These are phyloP conservation scores for Galerucella pusilla DNA, from an alignment of 2,888 invertebrate species.

Conservation along the genomic window DNA sequence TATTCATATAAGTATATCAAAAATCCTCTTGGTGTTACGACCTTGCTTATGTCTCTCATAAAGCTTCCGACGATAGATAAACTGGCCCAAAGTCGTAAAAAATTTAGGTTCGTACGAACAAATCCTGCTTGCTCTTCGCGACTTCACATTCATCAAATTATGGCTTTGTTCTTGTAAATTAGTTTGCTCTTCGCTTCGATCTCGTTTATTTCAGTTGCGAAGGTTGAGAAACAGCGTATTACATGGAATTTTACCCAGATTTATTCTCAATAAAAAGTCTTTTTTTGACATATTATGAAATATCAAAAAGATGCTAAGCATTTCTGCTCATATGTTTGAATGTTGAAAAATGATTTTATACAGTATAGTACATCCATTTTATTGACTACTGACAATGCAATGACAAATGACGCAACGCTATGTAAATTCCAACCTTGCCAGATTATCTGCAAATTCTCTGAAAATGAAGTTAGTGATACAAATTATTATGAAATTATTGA, in stretches of 20 bases:
- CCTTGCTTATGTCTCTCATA: constrained; percentile 6
- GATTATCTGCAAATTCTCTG: too few species aligned
- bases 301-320: neutral
- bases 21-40: neutral
- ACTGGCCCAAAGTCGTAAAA: constrained; percentile 11
- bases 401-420: too few species aligned
- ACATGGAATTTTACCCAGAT: constrained; percentile 18
- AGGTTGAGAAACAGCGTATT: constrained; percentile 17
- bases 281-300: constrained; percentile 18
- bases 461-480: too few species aligned
- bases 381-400: too few species aligned
- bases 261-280: constrained; percentile 23
- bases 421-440: too few species aligned
- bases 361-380: too few species aligned
- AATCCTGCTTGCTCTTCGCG: constrained; percentile 19
- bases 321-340: neutral
- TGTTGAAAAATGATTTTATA: too few species aligned
- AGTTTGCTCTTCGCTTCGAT: constrained; percentile 25
- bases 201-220: constrained; percentile 18
- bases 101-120: constrained; percentile 13
- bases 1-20: neutral
- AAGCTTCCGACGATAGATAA: constrained; percentile 10
- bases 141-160: constrained; percentile 23
- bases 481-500: too few species aligned
- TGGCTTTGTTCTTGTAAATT: constrained; percentile 29